phyloP scores from a whole-genome alignment of 2,797 vertebrate genomes.

The Halcyon leucocephala region DNA sequence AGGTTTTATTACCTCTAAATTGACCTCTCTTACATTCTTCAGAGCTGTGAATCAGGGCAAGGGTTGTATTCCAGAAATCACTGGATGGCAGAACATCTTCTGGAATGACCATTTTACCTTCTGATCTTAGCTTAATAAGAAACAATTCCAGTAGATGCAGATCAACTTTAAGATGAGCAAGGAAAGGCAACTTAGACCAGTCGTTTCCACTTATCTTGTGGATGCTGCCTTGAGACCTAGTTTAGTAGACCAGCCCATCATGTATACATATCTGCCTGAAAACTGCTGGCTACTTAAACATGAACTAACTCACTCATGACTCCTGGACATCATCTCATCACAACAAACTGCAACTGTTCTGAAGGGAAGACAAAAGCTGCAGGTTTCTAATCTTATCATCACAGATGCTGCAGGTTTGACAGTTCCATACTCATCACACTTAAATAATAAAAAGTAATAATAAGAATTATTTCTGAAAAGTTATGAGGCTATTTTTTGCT shows the following conservation, averaged over 20 bases:
- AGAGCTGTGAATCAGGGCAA: background rate
- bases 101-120: background rate
- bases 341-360: background rate
- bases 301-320: background rate
- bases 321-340: background rate
- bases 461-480: background rate
- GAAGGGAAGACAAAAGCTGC: background rate
- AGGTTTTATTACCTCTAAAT: constrained; percentile 29
- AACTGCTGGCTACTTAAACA: background rate
- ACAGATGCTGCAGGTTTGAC: background rate
- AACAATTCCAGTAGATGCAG: background rate
- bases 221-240: background rate
- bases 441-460: background rate
- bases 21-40: background rate
- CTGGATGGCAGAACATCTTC: background rate
- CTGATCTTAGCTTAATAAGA: background rate
- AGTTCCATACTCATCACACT: background rate
- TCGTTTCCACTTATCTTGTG: background rate
- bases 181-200: background rate
- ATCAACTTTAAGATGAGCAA: background rate
- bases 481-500: background rate
- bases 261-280: background rate
- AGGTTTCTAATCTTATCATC: background rate
- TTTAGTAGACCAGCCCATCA: background rate
- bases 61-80: background rate